These are phyloP conservation scores for Metaphire vulgaris DNA, from an alignment of 1,140 invertebrate species.

Conservation along the genomic window DNA sequence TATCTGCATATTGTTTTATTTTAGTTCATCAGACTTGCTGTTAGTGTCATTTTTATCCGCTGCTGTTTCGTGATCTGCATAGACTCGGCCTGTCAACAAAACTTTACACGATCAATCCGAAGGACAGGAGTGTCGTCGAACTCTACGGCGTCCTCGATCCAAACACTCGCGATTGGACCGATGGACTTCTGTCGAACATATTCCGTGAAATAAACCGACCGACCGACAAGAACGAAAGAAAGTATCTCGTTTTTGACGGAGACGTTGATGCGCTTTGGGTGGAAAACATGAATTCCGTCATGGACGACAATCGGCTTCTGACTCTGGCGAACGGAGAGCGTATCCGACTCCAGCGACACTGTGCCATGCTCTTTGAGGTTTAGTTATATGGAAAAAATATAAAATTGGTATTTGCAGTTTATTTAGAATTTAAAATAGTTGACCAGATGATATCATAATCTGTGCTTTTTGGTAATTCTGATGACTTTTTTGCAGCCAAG, in stretches of 20 bases:
- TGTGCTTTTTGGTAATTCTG: too few species aligned
- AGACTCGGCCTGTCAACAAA: slow-evolving; percentile 68
- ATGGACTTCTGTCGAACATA: slow-evolving; percentile 80
- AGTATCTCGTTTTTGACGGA: slow-evolving; percentile 83
- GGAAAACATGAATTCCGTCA: slow-evolving; percentile 92
- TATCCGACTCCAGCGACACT: slow-evolving; percentile 72
- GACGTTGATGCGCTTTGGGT: slow-evolving; percentile 90
- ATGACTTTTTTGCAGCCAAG: too few species aligned
- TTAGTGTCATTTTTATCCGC: too few species aligned
- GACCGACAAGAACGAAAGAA: slow-evolving; percentile 62
- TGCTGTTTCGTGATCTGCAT: too few species aligned
- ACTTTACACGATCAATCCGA: slow-evolving; percentile 65
- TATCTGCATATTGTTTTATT: too few species aligned
- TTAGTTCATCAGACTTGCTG: too few species aligned
- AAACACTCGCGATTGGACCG: slow-evolving; percentile 79
- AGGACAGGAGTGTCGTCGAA: slow-evolving; percentile 78
- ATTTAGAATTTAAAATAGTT: too few species aligned
- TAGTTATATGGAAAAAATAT: too few species aligned
- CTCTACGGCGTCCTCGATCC: slow-evolving; percentile 82
- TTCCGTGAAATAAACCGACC: slow-evolving; percentile 81
- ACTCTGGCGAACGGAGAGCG: slow-evolving; percentile 84
- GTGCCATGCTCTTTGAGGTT: slow-evolving; percentile 79
- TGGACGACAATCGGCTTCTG: slow-evolving; percentile 85
- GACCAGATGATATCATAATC: too few species aligned
- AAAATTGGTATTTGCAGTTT: too few species aligned